These are phyloP conservation scores for Hyles lineata DNA, from an alignment of 2,888 invertebrate genomes.

Conservation along the genomic window DNA sequence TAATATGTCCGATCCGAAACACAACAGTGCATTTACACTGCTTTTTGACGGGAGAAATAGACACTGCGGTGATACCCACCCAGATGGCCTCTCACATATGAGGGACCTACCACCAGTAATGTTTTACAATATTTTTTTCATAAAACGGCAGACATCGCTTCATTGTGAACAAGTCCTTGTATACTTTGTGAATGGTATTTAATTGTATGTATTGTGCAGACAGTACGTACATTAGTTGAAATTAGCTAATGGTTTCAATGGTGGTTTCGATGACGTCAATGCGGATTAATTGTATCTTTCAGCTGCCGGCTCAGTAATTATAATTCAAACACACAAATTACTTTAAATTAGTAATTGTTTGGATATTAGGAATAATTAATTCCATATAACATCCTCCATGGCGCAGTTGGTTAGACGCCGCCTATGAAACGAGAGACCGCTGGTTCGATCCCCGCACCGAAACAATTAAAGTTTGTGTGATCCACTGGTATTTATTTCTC, in stretches of 20 bases:
- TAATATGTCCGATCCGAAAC: too few species aligned
- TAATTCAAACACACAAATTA: background rate
- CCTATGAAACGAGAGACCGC: too few species aligned
- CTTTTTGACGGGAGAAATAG: too few species aligned
- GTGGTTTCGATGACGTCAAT: conserved; percentile 33
- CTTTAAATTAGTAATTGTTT: background rate
- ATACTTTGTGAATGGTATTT: conserved; percentile 24
- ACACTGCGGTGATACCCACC: too few species aligned
- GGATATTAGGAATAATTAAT: background rate
- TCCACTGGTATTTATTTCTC: too few species aligned
- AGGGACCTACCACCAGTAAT: too few species aligned
- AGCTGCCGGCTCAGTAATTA: background rate
- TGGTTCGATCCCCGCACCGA: too few species aligned
- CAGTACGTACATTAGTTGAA: conserved; percentile 35
- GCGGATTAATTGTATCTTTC: conserved; percentile 33
- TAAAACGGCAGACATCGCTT: conserved; percentile 19
- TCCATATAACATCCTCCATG: too few species aligned
- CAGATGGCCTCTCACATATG: too few species aligned
- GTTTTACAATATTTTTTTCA: background rate
- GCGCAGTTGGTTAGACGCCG: too few species aligned
- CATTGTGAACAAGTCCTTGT: conserved; percentile 5
- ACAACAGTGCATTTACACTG: too few species aligned
- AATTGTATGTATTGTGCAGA: background rate
- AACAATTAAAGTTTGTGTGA: too few species aligned
- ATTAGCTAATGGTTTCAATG: conserved; percentile 40